A percentile compares a stretch with the other conserved stretches of the same genome.
Evolutionary conservation across 2,113 vertebrate genomes (phyloP).

Genomic region (Syngnathus floridae): DNA sequence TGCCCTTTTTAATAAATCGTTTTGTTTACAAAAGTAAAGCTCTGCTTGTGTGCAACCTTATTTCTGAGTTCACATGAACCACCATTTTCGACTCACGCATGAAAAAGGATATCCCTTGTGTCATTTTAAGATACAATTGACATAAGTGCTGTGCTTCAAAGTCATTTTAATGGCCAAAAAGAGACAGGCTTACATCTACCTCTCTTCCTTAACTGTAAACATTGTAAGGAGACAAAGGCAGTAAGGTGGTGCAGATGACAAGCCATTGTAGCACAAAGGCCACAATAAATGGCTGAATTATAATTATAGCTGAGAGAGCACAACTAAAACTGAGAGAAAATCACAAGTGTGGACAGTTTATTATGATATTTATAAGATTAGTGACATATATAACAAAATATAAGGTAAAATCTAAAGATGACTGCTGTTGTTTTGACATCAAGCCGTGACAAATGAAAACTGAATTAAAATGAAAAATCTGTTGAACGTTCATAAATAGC

Average conservation of each 20-base stretch:
- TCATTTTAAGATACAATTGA: background rate
- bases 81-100: background rate
- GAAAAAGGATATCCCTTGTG: background rate
- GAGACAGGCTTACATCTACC: background rate
- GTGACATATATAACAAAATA: background rate
- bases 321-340: background rate
- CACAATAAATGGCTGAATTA: background rate
- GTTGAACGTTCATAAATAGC: too few relatives aligned
- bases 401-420: background rate
- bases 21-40: conserved; percentile 21
- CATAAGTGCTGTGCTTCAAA: background rate
- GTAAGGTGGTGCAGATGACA: background rate
- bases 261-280: background rate
- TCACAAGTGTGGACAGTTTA: background rate
- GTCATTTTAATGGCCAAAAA: background rate
- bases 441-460: too few relatives aligned
- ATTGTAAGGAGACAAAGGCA: background rate
- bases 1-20: conserved; percentile 67
- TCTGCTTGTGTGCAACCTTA: background rate
- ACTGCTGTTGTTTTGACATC: too few relatives aligned
- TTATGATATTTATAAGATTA: background rate
- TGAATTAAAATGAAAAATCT: too few relatives aligned
- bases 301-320: background rate
- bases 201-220: background rate
- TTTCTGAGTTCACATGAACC: background rate